A percentile compares a stretch with the other conserved stretches of the same genome.
These are phyloP conservation scores for Leptosomus discolor DNA, from an alignment of 2,113 vertebrate species.

Conservation along the genomic window DNA sequence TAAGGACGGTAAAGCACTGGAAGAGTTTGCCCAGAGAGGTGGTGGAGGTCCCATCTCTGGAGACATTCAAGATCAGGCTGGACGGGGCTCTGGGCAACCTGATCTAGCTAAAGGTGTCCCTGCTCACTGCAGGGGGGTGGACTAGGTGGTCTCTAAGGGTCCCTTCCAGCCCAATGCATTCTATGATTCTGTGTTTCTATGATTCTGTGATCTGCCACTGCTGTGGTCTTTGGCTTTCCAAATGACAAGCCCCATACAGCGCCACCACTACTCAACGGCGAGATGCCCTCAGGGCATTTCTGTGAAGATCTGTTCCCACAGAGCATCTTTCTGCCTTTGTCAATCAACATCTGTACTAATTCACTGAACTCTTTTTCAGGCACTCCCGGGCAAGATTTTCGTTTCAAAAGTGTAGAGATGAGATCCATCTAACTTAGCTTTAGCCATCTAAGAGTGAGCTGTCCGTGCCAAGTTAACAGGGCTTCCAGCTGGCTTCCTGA, in stretches of 20 bases:
- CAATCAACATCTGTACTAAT: neutral
- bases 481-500: neutral
- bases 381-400: neutral
- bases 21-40: too few relatives aligned
- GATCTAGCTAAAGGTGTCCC: too few relatives aligned
- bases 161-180: too few relatives aligned
- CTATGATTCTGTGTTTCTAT: too few relatives aligned
- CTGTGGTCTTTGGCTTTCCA: neutral
- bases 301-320: neutral
- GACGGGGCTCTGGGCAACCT: too few relatives aligned
- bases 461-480: neutral
- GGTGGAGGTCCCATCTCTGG: too few relatives aligned
- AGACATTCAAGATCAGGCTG: too few relatives aligned
- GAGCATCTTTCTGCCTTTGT: neutral
- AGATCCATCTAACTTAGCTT: neutral
- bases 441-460: neutral
- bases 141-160: too few relatives aligned
- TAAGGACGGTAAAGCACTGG: too few relatives aligned
- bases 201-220: too few relatives aligned
- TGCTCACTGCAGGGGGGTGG: too few relatives aligned
- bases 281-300: neutral
- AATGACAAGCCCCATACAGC: too few relatives aligned
- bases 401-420: neutral
- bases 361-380: neutral
- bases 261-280: neutral